Evolutionary conservation across 2,113 vertebrate species (phyloP).

Genomic region (Laterallus jamaicensis): DNA sequence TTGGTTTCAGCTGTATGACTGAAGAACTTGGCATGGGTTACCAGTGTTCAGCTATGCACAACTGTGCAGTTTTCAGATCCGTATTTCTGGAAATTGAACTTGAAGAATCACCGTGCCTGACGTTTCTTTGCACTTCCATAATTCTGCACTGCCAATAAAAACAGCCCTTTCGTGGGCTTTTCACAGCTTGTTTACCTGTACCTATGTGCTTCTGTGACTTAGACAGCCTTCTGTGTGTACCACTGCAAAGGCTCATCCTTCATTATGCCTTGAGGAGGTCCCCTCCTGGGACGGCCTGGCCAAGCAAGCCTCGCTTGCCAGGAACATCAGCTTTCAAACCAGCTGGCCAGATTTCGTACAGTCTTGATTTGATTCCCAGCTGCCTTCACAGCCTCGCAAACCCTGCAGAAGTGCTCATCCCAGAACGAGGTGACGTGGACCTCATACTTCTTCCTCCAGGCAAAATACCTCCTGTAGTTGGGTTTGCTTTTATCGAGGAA

Average conservation of each 20-base stretch:
- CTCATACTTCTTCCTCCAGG: constrained; percentile 82
- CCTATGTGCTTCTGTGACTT: neutral
- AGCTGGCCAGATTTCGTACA: constrained; percentile 75
- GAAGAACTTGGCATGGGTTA: neutral
- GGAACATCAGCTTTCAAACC: constrained; percentile 81
- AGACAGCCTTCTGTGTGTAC: neutral
- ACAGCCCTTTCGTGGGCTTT: neutral
- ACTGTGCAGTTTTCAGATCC: neutral
- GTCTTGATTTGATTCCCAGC: constrained; percentile 67
- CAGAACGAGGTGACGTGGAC: constrained; percentile 82
- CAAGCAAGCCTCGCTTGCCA: neutral
- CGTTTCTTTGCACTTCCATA: neutral
- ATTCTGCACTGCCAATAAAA: neutral
- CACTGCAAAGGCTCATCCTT: rapidly evolving
- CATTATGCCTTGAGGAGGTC: rapidly evolving
- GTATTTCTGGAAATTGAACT: neutral
- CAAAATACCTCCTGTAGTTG: constrained; percentile 80
- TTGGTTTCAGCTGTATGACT: constrained; percentile 32
- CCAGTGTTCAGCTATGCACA: neutral
- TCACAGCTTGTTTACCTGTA: neutral
- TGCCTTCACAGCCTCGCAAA: constrained; percentile 76
- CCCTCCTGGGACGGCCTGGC: neutral
- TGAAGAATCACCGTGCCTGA: neutral
- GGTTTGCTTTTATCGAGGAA: constrained; percentile 78
- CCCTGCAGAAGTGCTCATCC: constrained; percentile 86